A percentile compares a stretch with the other conserved stretches of the same genome.
Conservation (phyloP, 2,888 invertebrate species). For the Steinernema hermaphroditum region DNA sequence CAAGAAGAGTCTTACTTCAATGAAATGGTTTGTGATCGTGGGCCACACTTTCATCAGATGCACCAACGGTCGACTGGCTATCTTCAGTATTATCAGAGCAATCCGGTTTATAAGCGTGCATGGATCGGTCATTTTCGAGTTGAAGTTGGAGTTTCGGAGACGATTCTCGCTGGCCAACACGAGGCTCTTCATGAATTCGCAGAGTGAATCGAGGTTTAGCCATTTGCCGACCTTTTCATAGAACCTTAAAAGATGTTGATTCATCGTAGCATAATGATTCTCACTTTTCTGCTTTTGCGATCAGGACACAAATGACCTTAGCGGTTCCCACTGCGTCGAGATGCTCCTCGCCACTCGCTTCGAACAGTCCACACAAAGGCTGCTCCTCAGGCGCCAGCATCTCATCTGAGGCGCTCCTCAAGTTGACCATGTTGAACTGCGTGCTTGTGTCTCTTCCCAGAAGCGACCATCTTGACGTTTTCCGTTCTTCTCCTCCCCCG, state of each 20-base stretch:
- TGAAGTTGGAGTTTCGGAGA: conserved; percentile 67
- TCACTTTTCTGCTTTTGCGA: conserved; percentile 81
- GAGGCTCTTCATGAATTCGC: conserved; percentile 80
- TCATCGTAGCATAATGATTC: neutral
- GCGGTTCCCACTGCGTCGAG: conserved; percentile 45
- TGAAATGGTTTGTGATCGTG: conserved; percentile 86
- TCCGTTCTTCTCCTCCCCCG: conserved; percentile 2
- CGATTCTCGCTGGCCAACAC: conserved; percentile 85
- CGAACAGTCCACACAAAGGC: conserved; percentile 38
- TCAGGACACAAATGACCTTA: conserved; percentile 84
- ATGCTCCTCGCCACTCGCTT: conserved; percentile 45
- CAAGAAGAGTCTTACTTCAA: no score
- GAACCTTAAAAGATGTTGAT: conserved; percentile 70
- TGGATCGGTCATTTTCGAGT: conserved; percentile 33
- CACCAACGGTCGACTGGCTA: conserved; percentile 68
- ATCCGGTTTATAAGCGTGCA: conserved; percentile 9
- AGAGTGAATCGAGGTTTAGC: conserved; percentile 81
- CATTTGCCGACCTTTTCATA: conserved; percentile 86
- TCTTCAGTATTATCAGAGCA: conserved; percentile 21
- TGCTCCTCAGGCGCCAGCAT: conserved; percentile 38
- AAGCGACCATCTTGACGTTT: neutral
- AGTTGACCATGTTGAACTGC: conserved; percentile 14
- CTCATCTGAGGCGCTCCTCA: neutral
- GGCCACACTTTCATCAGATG: conserved; percentile 91
- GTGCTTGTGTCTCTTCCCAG: conserved; percentile 14